phyloP scores from a whole-genome alignment of 2,797 vertebrate genomes.

The Cirrhinus mrigala region DNA sequence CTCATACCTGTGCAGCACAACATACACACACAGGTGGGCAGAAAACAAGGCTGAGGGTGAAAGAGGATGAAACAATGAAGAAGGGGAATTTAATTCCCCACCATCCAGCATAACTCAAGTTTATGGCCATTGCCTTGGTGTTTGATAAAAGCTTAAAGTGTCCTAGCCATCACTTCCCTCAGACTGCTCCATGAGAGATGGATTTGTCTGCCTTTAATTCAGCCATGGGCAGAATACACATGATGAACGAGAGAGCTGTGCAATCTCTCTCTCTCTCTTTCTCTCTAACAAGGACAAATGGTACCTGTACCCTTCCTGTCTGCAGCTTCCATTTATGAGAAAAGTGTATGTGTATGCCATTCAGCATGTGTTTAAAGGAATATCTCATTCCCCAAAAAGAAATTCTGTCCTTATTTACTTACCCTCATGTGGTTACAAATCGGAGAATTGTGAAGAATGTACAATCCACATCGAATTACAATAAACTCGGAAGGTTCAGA shows the following conservation, averaged over 20 bases:
- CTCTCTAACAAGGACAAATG: constrained; percentile 54
- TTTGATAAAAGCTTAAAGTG: constrained; percentile 48
- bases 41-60: neutral
- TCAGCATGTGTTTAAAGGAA: neutral
- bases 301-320: constrained; percentile 39
- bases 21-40: neutral
- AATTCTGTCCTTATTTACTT: neutral
- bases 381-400: neutral
- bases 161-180: constrained; percentile 33
- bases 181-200: constrained; percentile 17
- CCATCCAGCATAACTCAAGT: constrained; percentile 43
- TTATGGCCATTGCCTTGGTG: constrained; percentile 34
- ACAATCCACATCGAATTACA: neutral
- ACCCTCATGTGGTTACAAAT: neutral
- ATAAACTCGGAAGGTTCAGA: neutral
- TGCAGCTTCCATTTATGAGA: neutral
- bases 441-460: neutral
- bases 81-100: constrained; percentile 25
- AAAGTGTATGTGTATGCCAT: constrained; percentile 8
- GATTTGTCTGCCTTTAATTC: constrained; percentile 41
- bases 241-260: constrained; percentile 51
- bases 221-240: constrained; percentile 41
- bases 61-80: neutral
- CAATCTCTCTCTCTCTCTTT: constrained; percentile 40
- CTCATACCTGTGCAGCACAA: neutral